Evolutionary conservation across 1,140 invertebrate species (phyloP), one percentile per base, ranked within the genome.

Genomic region (Drosophila tsacasi): DNA sequence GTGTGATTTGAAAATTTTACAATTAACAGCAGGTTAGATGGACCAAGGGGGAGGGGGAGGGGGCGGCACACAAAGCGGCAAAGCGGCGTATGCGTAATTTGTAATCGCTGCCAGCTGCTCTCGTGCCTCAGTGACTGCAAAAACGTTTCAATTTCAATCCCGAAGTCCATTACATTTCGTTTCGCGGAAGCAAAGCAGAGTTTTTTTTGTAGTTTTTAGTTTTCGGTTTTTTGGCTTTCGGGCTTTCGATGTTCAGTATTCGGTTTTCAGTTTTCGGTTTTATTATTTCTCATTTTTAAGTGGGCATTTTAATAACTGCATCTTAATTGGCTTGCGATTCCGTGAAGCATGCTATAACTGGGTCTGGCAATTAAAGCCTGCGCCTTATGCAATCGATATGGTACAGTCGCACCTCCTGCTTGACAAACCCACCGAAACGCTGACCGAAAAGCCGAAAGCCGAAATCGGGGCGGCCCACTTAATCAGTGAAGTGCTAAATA

Each of bases 81-180:
- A 84, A 78, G 81, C 74, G 82, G 83, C 83, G 83, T 85, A 85
- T 85, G 83, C 83, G 83, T 85, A 85, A 85, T 85, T 79, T 86
- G 78, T 69, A 73, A 74, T 65, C 58, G 75, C 39, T 73, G 47
- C 19, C 60, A 52, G 79, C 65, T 87, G 83, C 83, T 87, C 83
- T 79, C 72, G 83, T 86, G 83, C 83, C 83, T 89, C 83, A 86
- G 83, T 86, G 83, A 87, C 83, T 86, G 80, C 80, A 65, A 85
- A 86, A 86, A 86, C 83, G 83, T 83, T 86, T 86, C 76, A 87
- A 83, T 76, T 87, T 83, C 79, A 64, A 76, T 65, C 54, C 35
- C 19, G 4, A 13, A 55, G 35, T 57, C 57, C 75, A 60, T 58
- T 37, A 64, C 63, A 67, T 54, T 71, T 71, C 42, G 37, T 73